Evolutionary conservation across 2,797 vertebrate species (phyloP), one percentile per base, ranked within the genome.

Genomic region (Paratrypauchen microcephalus): DNA sequence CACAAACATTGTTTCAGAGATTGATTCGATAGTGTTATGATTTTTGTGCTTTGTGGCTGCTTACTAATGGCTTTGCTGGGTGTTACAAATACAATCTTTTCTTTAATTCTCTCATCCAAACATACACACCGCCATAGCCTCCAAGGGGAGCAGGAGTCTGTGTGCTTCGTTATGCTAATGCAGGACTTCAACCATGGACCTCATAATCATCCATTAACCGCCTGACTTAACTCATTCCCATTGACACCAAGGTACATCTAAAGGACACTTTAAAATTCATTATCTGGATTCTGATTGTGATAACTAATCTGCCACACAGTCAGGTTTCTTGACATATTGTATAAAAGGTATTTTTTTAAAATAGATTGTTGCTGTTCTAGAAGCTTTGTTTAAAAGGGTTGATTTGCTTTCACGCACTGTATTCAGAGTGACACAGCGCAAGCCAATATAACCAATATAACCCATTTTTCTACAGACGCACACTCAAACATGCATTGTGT

Each of bases 121-220:
- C 72, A 72, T n/a, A 7, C 68, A 57, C 19, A 45, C 21, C 41
- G 58, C 55, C 56, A 19, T 30, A 19, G 56, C 69, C 66, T 69
- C 66, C 56, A 85, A 89, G 86, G 90, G 80, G 83, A 83, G 78
- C 81, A 76, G 80, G 15, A 66, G 70, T 74, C 79, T 72, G 58
- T 32, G 30, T 81, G 76, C 88, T 90, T 90, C 86, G 71, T 87
- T 90, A 91, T 91, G 91, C 79, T 89, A 92, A 92, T 92, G 76
- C 66, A 65, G 78, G 74, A 86, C 77, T 85, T 91, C 87, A 92
- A 86, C 90, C 86, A 41, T 91, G 82, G 76, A 87, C 83, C 71
- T 85, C 74, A 82, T 89, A 89, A 92, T 90, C 86, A 90, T 82
- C 86, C 86, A 90, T 92, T 92, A 87, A 90, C 85, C 68, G 88